Percentiles rank a stretch among this genome's conserved stretches.
Conservation (phyloP, 2,113 vertebrate species). For the Limnothrissa miodon region DNA sequence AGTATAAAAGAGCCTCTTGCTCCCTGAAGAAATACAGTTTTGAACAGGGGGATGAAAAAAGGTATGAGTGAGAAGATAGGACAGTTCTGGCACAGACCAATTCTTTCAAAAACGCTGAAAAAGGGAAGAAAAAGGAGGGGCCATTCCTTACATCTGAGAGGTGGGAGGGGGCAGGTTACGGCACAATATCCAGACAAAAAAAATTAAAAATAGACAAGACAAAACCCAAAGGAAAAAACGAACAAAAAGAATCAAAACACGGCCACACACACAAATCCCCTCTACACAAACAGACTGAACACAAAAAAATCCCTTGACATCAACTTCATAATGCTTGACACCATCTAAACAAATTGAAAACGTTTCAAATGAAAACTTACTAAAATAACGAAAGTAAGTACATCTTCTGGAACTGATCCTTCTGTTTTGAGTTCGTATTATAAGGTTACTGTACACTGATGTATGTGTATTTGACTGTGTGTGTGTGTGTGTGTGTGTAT, state of each 20-base stretch:
- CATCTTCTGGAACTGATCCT: conserved; percentile 3
- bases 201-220: conserved; percentile 6
- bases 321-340: conserved; percentile 40
- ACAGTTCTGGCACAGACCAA: not conserved
- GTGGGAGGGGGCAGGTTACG: conserved; percentile 21
- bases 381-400: conserved; percentile 31
- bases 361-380: conserved; percentile 48
- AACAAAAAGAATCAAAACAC: not conserved
- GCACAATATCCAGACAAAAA: conserved; percentile 42
- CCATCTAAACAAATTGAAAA: not conserved
- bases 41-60: conserved; percentile 46
- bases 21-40: conserved; percentile 44
- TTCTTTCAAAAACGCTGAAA: not conserved
- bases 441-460: not conserved
- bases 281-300: conserved; percentile 35
- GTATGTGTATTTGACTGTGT: not conserved
- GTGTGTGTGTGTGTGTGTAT: not conserved
- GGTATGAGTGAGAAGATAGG: conserved; percentile 20
- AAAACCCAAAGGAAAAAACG: not conserved
- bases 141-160: conserved; percentile 17
- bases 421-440: not conserved
- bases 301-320: conserved; percentile 57
- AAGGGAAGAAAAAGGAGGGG: not conserved
- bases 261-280: conserved; percentile 22
- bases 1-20: conserved; percentile 50